Evolutionary conservation across 2,888 invertebrate species (phyloP).

Genomic region (Drosophila glabriapex): DNA sequence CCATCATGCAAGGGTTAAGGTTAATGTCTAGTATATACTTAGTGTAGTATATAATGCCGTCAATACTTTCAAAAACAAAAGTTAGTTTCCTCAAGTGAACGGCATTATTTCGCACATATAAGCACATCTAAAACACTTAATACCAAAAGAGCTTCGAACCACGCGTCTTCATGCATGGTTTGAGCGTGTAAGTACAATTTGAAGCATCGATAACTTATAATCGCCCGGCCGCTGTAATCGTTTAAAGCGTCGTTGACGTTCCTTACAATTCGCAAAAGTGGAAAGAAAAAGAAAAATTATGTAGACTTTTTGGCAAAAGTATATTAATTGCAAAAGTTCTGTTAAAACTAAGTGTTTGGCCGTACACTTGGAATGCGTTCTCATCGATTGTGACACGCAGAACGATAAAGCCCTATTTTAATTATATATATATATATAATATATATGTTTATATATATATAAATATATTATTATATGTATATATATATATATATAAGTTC

Average conservation of each 20-base stretch:
- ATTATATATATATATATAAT: constrained; percentile 17
- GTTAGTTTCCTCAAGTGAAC: not conserved
- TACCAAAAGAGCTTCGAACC: not conserved
- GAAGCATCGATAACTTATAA: constrained; percentile 51
- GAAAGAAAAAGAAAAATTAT: constrained; percentile 66
- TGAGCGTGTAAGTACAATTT: constrained; percentile 36
- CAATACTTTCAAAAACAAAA: not conserved
- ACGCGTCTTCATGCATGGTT: constrained; percentile 35
- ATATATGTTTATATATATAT: constrained; percentile 20
- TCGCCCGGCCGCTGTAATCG: constrained; percentile 63
- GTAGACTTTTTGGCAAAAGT: constrained; percentile 51
- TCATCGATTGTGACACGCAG: constrained; percentile 4
- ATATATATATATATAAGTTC: not conserved
- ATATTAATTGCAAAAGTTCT: constrained; percentile 33
- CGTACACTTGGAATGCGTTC: constrained; percentile 23
- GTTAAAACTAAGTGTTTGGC: constrained; percentile 17
- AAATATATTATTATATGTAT: constrained; percentile 22
- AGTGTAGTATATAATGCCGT: too few relatives aligned
- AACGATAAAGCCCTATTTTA: constrained; percentile 14
- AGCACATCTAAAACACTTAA: not conserved
- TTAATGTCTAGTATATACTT: not conserved
- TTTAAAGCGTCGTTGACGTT: constrained; percentile 73
- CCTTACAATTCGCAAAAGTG: constrained; percentile 71
- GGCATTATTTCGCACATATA: not conserved
- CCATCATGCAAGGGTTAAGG: constrained; percentile 17